These are phyloP conservation scores for Aphelenchoides fujianensis DNA, from an alignment of 1,140 invertebrate species.

Conservation along the genomic window DNA sequence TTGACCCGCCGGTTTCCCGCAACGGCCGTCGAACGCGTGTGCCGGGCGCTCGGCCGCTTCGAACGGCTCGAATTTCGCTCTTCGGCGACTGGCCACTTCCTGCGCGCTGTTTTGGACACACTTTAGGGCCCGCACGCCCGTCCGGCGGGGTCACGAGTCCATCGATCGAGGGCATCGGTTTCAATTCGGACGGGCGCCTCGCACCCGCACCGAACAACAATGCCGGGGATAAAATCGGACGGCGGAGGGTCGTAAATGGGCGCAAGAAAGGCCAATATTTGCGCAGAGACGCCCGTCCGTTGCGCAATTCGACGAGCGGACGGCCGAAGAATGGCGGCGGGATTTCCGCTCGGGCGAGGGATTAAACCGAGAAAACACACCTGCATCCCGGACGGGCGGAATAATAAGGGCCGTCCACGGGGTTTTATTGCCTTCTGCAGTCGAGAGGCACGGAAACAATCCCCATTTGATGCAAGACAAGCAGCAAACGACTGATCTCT, in stretches of 20 bases:
- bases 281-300: not conserved
- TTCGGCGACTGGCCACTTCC: not conserved
- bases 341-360: not conserved
- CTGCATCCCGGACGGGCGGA: constrained; percentile 2
- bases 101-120: too few species aligned
- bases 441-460: too few species aligned
- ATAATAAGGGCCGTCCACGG: not conserved
- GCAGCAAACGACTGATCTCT: too few species aligned
- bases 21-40: too few species aligned
- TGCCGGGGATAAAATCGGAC: not conserved
- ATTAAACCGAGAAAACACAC: not conserved
- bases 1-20: not conserved
- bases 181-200: too few species aligned
- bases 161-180: too few species aligned
- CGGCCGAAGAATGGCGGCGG: too few species aligned
- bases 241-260: not conserved
- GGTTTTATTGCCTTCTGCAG: too few species aligned
- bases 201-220: not conserved
- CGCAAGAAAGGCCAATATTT: not conserved
- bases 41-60: not conserved
- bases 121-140: too few species aligned
- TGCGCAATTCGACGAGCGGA: too few species aligned
- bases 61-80: not conserved
- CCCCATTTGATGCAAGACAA: too few species aligned
- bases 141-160: too few species aligned